These are phyloP conservation scores for Apistogramma diplotaenia DNA, from an alignment of 2,113 vertebrate genomes.

Conservation along the genomic window DNA sequence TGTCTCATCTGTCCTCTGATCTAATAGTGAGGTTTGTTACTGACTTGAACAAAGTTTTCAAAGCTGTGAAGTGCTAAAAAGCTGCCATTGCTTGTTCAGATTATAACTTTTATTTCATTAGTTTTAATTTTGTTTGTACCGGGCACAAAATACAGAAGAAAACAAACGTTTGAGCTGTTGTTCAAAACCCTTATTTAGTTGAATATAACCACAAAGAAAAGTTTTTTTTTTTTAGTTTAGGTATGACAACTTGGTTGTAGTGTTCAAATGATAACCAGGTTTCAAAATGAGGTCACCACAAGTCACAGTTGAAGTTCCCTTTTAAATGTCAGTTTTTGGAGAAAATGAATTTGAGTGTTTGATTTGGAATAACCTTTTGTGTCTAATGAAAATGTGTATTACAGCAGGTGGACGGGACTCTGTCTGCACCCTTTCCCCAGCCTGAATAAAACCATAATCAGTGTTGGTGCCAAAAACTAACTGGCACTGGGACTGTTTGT, in stretches of 20 bases:
- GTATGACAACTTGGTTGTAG: too few species aligned
- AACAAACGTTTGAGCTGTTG: background rate
- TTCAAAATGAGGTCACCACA: background rate
- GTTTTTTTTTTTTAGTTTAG: too few species aligned
- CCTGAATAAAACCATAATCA: background rate
- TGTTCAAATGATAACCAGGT: background rate
- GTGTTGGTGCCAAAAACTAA: background rate
- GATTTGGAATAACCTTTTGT: background rate
- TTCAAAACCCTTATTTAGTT: too few species aligned
- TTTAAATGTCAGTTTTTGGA: background rate
- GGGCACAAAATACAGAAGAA: background rate
- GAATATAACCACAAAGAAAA: too few species aligned
- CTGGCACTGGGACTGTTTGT: background rate
- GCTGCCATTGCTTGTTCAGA: background rate
- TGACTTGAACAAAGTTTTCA: background rate
- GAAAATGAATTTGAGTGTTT: background rate
- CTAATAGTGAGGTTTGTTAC: background rate
- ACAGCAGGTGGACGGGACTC: background rate
- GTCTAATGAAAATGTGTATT: background rate
- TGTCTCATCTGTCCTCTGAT: conserved; percentile 22
- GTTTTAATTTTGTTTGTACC: background rate
- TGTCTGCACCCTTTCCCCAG: background rate
- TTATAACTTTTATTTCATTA: background rate
- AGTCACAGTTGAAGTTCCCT: background rate
- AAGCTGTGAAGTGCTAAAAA: background rate